Evolutionary conservation across 2,113 vertebrate species (phyloP).

Genomic region (Natator depressus): DNA sequence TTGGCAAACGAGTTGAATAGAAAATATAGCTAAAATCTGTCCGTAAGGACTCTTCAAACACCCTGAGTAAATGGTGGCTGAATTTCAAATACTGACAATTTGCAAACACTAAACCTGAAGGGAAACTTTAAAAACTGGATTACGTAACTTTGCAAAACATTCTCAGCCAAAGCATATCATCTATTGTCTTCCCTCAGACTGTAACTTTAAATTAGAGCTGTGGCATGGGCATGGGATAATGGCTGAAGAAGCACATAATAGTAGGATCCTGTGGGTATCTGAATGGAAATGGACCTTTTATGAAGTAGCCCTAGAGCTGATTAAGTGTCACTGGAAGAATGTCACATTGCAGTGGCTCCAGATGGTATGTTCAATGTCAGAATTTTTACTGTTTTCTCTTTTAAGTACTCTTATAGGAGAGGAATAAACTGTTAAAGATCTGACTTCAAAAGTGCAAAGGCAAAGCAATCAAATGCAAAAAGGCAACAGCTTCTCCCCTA

Average conservation of each 20-base stretch:
- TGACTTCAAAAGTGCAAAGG: not conserved
- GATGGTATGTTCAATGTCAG: not conserved
- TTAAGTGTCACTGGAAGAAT: fast-evolving
- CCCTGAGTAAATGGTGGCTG: not conserved
- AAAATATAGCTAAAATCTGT: not conserved
- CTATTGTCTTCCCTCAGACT: not conserved
- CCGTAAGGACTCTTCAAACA: not conserved
- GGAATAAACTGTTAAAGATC: not conserved
- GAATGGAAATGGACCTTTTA: not conserved
- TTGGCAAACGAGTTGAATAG: not conserved
- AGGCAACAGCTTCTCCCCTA: not conserved
- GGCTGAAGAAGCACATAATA: fast-evolving
- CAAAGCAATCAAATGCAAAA: not conserved
- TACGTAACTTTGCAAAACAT: not conserved
- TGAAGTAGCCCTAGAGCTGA: fast-evolving
- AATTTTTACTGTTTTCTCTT: not conserved
- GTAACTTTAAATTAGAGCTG: not conserved
- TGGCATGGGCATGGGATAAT: fast-evolving
- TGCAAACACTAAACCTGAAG: fast-evolving
- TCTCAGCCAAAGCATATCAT: not conserved
- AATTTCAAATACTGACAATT: not conserved
- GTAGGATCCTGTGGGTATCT: not conserved
- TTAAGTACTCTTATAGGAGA: not conserved
- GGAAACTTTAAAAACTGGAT: not conserved
- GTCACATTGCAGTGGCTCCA: not conserved